These are phyloP conservation scores for Helicoverpa assulta DNA, from an alignment of 2,888 invertebrate species.

Conservation along the genomic window DNA sequence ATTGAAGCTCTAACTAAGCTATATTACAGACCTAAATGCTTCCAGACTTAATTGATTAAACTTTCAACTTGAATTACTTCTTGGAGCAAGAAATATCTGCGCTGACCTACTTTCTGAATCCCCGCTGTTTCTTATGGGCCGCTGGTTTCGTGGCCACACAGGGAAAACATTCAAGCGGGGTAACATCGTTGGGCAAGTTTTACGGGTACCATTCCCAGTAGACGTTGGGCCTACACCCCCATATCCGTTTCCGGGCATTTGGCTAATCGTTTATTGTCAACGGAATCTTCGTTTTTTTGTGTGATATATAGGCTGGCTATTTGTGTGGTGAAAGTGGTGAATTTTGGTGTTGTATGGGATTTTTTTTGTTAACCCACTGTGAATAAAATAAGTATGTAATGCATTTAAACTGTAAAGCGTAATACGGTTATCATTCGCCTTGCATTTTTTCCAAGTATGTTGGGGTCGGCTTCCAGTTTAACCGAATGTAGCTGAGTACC, in stretches of 20 bases:
- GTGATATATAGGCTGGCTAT: slow-evolving; percentile 38
- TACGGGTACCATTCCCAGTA: slow-evolving; percentile 67
- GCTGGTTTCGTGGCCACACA: slow-evolving; percentile 42
- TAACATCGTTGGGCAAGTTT: slow-evolving; percentile 71
- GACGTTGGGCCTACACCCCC: slow-evolving; percentile 62
- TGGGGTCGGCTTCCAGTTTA: no score
- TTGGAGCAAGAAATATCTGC: neutral
- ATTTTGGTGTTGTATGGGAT: slow-evolving; percentile 2
- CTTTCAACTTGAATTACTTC: neutral
- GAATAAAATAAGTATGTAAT: neutral
- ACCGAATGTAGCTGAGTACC: no score
- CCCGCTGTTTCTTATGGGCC: slow-evolving; percentile 4
- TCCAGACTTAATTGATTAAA: neutral
- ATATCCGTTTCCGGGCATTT: slow-evolving; percentile 68
- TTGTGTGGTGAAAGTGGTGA: slow-evolving; percentile 20
- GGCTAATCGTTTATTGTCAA: slow-evolving; percentile 74
- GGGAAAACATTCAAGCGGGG: slow-evolving; percentile 60
- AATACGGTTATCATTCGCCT: no score
- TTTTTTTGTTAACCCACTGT: neutral
- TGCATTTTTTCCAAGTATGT: no score
- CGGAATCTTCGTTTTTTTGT: slow-evolving; percentile 47
- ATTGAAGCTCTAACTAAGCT: neutral
- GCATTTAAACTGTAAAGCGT: no score
- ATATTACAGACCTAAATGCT: neutral
- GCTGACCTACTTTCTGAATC: neutral